Evolutionary conservation across 2,113 vertebrate genomes (phyloP), one percentile per base, ranked within the genome.

Genomic region (Engraulis encrasicolus): DNA sequence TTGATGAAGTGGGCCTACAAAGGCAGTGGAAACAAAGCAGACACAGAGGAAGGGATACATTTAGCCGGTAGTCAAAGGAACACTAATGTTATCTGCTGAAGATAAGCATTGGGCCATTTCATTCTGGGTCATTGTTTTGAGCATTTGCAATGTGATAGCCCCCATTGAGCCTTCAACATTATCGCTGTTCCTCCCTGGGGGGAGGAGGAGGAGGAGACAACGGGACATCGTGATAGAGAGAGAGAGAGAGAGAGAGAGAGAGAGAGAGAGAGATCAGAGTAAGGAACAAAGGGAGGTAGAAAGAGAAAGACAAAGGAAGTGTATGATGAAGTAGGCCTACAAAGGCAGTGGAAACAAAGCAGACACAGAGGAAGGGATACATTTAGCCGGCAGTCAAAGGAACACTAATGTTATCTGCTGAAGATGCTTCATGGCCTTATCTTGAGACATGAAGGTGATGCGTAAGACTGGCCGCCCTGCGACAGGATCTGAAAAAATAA

Each of bases 221-320:
- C 34, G 66, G 14, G 12, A 31, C 6, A 31, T n/a, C 40, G 40
- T 3, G 77, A 78, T 34, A 36, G n/a, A 61, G 18, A 61, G 58
- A 61, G 17, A 36, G 74, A 6, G 5, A 31, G 74, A 78, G n/a
- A 23, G 6, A 6, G n/a, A 78, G 20, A 61, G 2, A 61, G 58
- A 61, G 18, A 61, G 58, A 61, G 18, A 61, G 58, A 61, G 18
- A 61, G 58, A 61, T 61, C 18, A 23, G 23, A 12, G 58, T 11
- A 2, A 78, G 19, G 18, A 36, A 6, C 23, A 66, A 27, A 48
- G 45, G 40, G 18, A 12, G 37, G 23, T 71, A 81, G 58, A 80
- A 0, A 78, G 66, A 52, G 40, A 40, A 66, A 34, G 49, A 17
- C 23, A 87, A 90, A 87, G 84, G 78, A 81, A 79, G 80, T 66